Conservation (phyloP, 1,140 invertebrate genomes). For the Hesperophylax magnus region DNA sequence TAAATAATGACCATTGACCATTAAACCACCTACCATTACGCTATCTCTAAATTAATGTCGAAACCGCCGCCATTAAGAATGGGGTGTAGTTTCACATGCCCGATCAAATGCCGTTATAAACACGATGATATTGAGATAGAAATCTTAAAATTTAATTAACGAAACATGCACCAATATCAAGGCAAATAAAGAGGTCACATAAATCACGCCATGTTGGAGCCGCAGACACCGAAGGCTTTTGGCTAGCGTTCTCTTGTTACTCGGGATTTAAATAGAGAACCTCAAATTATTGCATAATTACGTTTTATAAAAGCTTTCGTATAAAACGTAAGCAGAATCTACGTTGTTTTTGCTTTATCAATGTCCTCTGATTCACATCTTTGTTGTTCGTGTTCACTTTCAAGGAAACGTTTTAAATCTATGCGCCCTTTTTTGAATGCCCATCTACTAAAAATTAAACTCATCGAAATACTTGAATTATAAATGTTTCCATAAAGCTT, state of each 20-base stretch:
- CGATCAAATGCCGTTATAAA: neutral
- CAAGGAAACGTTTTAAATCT: no score
- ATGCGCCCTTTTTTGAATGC: no score
- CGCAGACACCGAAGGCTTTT: conserved; percentile 5
- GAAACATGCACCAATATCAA: conserved; percentile 50
- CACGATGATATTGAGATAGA: conserved; percentile 15
- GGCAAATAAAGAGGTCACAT: conserved; percentile 52
- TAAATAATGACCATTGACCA: no score
- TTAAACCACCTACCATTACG: neutral
- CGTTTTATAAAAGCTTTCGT: neutral
- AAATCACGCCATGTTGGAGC: conserved; percentile 46
- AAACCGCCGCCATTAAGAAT: no score
- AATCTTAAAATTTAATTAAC: conserved; percentile 41
- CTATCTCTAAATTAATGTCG: neutral
- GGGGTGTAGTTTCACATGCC: neutral
- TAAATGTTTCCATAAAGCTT: no score
- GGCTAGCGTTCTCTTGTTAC: conserved; percentile 17
- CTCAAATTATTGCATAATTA: neutral
- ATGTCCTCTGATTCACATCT: no score
- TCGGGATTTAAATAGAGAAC: conserved; percentile 8
- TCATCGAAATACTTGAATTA: no score
- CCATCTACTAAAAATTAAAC: no score
- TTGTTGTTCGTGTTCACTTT: no score
- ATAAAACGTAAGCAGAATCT: neutral
- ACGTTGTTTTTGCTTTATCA: no score